A percentile compares a stretch with the other conserved stretches of the same genome.
Conservation (phyloP, 2,113 vertebrate species). For the Amphiprion percula region DNA sequence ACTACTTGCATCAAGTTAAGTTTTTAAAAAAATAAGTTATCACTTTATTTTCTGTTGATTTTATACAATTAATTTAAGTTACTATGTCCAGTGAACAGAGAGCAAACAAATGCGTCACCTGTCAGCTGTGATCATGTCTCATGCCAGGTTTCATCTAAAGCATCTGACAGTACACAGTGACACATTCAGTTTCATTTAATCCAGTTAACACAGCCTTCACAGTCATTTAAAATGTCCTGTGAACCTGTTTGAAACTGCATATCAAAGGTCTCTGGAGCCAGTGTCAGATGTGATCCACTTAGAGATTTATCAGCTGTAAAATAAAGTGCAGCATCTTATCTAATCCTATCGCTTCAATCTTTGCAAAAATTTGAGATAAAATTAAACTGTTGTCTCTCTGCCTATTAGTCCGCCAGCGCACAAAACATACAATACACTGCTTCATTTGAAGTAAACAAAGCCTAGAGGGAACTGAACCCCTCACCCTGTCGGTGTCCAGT, state of each 20-base stretch:
- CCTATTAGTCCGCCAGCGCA: no score
- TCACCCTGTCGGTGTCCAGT: not conserved
- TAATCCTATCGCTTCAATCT: slow-evolving; percentile 16
- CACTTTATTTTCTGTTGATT: not conserved
- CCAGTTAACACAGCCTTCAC: not conserved
- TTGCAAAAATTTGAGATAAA: no score
- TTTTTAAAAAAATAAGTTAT: not conserved
- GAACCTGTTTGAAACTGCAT: not conserved
- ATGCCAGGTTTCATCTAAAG: slow-evolving; percentile 5
- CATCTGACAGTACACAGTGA: not conserved
- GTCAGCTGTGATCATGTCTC: slow-evolving; percentile 14
- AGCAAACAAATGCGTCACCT: not conserved
- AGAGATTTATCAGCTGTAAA: slow-evolving; percentile 6
- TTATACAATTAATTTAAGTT: not conserved
- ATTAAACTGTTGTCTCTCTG: no score
- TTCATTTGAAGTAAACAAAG: not conserved
- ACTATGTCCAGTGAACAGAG: no score
- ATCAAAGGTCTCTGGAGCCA: not conserved
- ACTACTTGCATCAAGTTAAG: no score
- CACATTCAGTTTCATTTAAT: slow-evolving; percentile 24
- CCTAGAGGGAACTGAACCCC: slow-evolving; percentile 11
- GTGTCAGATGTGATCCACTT: not conserved
- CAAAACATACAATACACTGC: no score
- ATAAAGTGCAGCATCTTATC: not conserved
- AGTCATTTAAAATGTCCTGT: not conserved